Conservation (phyloP, 2,888 invertebrate genomes). For the Erynnis tages region DNA sequence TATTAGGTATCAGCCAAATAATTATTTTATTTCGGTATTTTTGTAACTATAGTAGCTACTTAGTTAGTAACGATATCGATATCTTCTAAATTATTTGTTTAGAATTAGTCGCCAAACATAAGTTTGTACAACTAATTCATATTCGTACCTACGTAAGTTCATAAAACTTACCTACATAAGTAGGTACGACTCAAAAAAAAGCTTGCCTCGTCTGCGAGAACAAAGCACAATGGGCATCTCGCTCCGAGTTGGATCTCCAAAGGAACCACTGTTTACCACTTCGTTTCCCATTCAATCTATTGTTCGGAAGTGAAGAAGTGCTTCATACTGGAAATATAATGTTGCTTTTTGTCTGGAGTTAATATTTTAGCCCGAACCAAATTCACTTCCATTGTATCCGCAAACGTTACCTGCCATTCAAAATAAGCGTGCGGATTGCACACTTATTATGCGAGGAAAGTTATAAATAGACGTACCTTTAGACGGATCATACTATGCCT, state of each 20-base stretch:
- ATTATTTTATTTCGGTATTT: too few relatives aligned
- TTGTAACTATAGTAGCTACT: too few relatives aligned
- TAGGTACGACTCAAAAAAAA: conserved; percentile 9
- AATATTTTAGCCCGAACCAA: conserved; percentile 76
- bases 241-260: conserved; percentile 49
- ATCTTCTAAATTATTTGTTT: too few relatives aligned
- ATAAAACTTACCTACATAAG: too few relatives aligned
- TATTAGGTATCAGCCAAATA: too few relatives aligned
- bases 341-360: conserved; percentile 74
- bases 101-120: too few relatives aligned
- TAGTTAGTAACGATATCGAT: too few relatives aligned
- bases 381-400: conserved; percentile 65
- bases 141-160: too few relatives aligned
- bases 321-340: conserved; percentile 76
- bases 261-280: conserved; percentile 76
- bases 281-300: conserved; percentile 74
- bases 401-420: conserved; percentile 70
- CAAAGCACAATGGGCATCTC: conserved; percentile 42
- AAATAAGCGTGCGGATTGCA: conserved; percentile 66
- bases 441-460: conserved; percentile 54
- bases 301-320: conserved; percentile 80
- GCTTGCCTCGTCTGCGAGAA: conserved; percentile 16
- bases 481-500: conserved; percentile 49
- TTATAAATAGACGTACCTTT: conserved; percentile 59
- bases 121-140: too few relatives aligned